Evolutionary conservation across 2,113 vertebrate species (phyloP), one percentile per base, ranked within the genome.

Genomic region (Pan paniscus): DNA sequence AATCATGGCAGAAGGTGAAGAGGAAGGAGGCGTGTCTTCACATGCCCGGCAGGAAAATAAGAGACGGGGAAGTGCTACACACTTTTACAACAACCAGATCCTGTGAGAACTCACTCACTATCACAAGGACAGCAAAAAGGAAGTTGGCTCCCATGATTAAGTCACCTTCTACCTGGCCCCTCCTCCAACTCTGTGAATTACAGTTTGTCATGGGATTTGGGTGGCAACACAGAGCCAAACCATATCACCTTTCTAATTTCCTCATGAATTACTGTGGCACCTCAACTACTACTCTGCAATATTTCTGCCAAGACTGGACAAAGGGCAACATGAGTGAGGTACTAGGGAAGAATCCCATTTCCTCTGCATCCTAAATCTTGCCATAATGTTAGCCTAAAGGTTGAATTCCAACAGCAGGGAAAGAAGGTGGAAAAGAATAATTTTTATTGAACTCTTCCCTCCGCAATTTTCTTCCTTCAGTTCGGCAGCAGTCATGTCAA

Each of bases 381-480:
- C 32, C 72, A 35, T 68, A 27, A 46, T 48, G 18, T 32, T 55
- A 81, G 70, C 5, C 48, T 76, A 70, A 48, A 55, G 80, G 48
- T 89, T 81, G 67, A 52, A 89, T 76, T 85, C 64, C 79, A 89
- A 89, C 48, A 67, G 22, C 67, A 87, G n/a, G 40, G n/a, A 46
- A 75, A 91, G 64, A 85, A 68, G 43, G 78, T 40, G 35, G 92
- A 35, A 25, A 92, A 14, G 11, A 76, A 82, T 76, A 68, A 8
- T 46, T 94, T 89, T 38, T 89, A 92, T 92, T 92, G 55, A 92
- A 81, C 52, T 75, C 32, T 68, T 76, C 32, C 75, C 55, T 92
- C 35, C 35, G 57, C 30, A 89, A 55, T 96, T 93, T 90, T 89
- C 64, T 91, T 40, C 23, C 30, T 88, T 90, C 50, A 75, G 61